Evolutionary conservation across 2,797 vertebrate species (phyloP), one percentile per base, ranked within the genome.

Genomic region (Crocodylus rhombifer): DNA sequence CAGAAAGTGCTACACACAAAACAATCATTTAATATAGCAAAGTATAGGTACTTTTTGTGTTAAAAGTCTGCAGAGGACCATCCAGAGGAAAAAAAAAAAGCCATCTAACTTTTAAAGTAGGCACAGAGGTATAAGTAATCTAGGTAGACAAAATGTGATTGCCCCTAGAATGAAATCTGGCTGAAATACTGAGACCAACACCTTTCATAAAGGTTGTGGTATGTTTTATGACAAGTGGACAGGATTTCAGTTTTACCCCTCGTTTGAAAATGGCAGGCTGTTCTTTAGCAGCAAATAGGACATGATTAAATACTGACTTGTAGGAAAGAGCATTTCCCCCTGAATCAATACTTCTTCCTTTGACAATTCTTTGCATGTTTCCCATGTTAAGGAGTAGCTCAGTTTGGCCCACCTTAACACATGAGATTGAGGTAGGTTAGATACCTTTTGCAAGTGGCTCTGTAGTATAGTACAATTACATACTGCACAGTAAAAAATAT

Each of bases 311-410:
- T 20, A 87, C 3, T 20, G 69, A 60, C 25, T 9, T 67, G 65
- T 2, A 82, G 71, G 63, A 80, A 93, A 87, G 25, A 33, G 56
- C 28, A 60, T 77, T 6, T n/a, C 61, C 69, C 82, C 21, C 30
- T 61, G 62, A 86, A 61, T 33, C 57, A n/a, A 0, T n/a, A 62
- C 16, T 33, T 14, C 60, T 23, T 84, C 60, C 65, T 67, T 81
- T 17, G 65, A 83, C 7, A 10, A 0, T 0, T 0, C 18, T 3
- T 4, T 80, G 69, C 36, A 1, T 51, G 4, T 15, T 14, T 82
- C 36, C 86, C 28, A 75, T 42, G 4, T 7, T 71, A 62, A 86
- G 88, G 74, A 26, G 56, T 2, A 18, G 28, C 11, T 81, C 18
- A 42, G 1, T 88, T 20, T 71, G 51, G 36, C 82, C 9, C 51